Evolutionary conservation across 2,113 vertebrate species (phyloP).

Genomic region (Albula goreensis): DNA sequence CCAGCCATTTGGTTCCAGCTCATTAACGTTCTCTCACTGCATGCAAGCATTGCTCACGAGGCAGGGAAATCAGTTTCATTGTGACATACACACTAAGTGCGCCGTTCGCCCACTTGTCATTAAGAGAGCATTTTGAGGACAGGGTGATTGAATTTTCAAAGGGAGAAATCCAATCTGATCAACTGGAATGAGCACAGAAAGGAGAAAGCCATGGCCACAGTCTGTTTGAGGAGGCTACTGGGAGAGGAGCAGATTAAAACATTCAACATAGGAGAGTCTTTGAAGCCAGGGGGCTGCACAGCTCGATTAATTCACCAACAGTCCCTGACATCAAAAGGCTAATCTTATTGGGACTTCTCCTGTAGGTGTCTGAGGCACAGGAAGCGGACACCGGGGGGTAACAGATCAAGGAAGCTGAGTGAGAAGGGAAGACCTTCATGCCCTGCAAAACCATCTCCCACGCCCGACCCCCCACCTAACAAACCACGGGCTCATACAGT

Average conservation of each 20-base stretch:
- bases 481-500: background rate
- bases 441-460: background rate
- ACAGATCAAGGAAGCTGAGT: background rate
- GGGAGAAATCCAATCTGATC: background rate
- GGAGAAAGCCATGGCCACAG: background rate
- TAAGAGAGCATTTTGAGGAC: background rate
- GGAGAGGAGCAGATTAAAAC: background rate
- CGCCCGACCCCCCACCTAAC: background rate
- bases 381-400: background rate
- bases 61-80: background rate
- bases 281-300: background rate
- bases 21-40: background rate
- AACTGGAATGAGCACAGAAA: background rate
- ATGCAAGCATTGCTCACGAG: background rate
- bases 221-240: background rate
- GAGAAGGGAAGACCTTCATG: background rate
- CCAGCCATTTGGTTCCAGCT: background rate
- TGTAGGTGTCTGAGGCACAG: background rate
- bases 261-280: background rate
- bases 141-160: background rate
- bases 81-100: background rate
- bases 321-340: background rate
- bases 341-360: background rate
- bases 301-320: too few species aligned
- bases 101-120: background rate